Conservation (phyloP, 2,797 vertebrate species). For the Todus mexicanus region DNA sequence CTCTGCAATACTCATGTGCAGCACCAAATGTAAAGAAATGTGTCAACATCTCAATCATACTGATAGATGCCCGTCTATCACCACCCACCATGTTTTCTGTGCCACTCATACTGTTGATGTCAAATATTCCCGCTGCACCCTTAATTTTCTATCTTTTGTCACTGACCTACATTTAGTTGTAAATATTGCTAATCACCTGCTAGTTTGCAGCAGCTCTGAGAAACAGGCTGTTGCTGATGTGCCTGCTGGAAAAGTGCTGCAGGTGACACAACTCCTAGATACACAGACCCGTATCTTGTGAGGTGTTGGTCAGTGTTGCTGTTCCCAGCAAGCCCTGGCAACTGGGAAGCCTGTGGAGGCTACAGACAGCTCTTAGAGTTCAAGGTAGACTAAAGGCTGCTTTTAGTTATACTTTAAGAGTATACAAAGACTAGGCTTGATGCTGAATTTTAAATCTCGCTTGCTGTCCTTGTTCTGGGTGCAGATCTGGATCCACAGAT, state of each 20-base stretch:
- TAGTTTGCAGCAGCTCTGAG: neutral
- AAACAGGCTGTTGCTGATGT: neutral
- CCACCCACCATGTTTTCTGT: neutral
- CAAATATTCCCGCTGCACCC: neutral
- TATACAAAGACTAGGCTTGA: neutral
- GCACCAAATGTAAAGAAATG: neutral
- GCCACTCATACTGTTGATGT: neutral
- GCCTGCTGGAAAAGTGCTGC: neutral
- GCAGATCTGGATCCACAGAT: neutral
- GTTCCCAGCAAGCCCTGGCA: neutral
- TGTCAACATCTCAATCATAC: neutral
- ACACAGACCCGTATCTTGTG: accelerated
- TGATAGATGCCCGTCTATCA: neutral
- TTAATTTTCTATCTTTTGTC: neutral
- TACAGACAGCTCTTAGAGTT: neutral
- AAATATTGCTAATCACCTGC: neutral
- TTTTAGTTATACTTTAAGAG: neutral
- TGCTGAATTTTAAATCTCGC: neutral
- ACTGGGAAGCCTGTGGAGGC: neutral
- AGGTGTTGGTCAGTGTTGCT: neutral
- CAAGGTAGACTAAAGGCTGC: neutral
- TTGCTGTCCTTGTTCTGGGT: neutral
- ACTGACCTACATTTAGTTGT: neutral
- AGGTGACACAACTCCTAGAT: neutral
- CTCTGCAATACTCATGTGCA: neutral